Evolutionary conservation across 2,888 invertebrate species (phyloP).

Genomic region (Nomada lathburiana): DNA sequence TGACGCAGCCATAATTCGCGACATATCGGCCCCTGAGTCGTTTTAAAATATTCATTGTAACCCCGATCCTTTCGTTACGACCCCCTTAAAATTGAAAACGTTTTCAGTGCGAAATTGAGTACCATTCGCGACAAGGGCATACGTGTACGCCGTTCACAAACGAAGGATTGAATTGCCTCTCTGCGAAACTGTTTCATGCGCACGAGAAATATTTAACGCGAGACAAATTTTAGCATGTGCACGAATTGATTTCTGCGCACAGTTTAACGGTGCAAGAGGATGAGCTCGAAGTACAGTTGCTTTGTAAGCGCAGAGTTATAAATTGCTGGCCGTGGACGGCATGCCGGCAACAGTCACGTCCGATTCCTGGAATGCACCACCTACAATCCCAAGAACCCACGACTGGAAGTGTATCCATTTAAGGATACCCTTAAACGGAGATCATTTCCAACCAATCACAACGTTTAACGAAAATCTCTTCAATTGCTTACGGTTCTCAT

Average conservation of each 20-base stretch:
- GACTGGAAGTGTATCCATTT: neutral
- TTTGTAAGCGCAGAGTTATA: constrained; percentile 13
- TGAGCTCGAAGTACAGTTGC: constrained; percentile 19
- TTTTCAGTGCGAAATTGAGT: too few relatives aligned
- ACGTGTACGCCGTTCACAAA: neutral
- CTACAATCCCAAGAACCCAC: constrained; percentile 38
- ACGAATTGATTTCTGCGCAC: neutral
- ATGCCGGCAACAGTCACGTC: constrained; percentile 33
- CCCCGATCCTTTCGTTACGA: neutral
- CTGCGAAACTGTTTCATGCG: too few relatives aligned
- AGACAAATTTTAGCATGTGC: too few relatives aligned
- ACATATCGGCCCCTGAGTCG: constrained; percentile 25
- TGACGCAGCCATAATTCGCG: constrained; percentile 53
- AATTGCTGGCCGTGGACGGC: constrained; percentile 35
- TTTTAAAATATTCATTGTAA: constrained; percentile 20
- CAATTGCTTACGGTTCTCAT: constrained; percentile 1
- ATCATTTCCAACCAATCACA: constrained; percentile 28
- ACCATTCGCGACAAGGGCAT: too few relatives aligned
- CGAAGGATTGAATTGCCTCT: neutral
- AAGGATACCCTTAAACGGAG: constrained; percentile 25
- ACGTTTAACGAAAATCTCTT: constrained; percentile 32
- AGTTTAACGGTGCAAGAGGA: constrained; percentile 7
- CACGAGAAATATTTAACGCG: too few relatives aligned
- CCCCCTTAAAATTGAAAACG: too few relatives aligned
- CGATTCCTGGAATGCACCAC: constrained; percentile 42